These are phyloP conservation scores for Esperia sulphurella DNA, from an alignment of 2,888 invertebrate species.

Conservation along the genomic window DNA sequence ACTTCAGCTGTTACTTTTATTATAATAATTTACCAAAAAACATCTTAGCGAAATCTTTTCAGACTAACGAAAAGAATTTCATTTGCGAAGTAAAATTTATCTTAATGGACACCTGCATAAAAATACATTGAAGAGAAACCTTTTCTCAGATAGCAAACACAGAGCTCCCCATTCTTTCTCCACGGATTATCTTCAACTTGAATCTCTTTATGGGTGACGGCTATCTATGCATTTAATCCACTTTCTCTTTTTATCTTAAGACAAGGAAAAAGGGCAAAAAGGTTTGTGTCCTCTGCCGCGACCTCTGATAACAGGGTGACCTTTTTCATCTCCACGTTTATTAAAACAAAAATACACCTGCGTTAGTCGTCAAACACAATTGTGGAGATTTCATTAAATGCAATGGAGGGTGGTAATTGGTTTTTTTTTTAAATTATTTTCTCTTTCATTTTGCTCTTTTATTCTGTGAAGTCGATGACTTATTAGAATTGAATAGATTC, in stretches of 20 bases:
- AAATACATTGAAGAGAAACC: slow-evolving; percentile 33
- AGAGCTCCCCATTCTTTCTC: slow-evolving; percentile 31
- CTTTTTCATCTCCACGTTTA: slow-evolving; percentile 52
- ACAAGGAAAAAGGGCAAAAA: slow-evolving; percentile 53
- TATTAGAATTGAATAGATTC: background rate
- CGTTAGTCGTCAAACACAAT: slow-evolving; percentile 43
- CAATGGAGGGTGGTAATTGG: slow-evolving; percentile 49
- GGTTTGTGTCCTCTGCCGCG: slow-evolving; percentile 56
- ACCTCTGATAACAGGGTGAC: slow-evolving; percentile 52
- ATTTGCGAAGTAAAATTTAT: slow-evolving; percentile 31
- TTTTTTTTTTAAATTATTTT: slow-evolving; percentile 29
- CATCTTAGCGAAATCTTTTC: background rate
- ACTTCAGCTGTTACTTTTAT: background rate
- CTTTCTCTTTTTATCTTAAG: slow-evolving; percentile 66
- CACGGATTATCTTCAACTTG: slow-evolving; percentile 44
- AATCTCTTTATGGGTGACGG: slow-evolving; percentile 59
- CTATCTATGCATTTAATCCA: slow-evolving; percentile 73
- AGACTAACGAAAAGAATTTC: slow-evolving; percentile 16
- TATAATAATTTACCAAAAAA: background rate
- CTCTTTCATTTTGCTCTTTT: background rate
- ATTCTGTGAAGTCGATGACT: slow-evolving; percentile 3
- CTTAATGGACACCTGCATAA: slow-evolving; percentile 40
- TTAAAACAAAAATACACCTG: slow-evolving; percentile 62
- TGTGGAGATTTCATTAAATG: slow-evolving; percentile 56
- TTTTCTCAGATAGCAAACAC: slow-evolving; percentile 32